Conservation (phyloP, 2,888 invertebrate genomes). For the Mycogona germanica region DNA sequence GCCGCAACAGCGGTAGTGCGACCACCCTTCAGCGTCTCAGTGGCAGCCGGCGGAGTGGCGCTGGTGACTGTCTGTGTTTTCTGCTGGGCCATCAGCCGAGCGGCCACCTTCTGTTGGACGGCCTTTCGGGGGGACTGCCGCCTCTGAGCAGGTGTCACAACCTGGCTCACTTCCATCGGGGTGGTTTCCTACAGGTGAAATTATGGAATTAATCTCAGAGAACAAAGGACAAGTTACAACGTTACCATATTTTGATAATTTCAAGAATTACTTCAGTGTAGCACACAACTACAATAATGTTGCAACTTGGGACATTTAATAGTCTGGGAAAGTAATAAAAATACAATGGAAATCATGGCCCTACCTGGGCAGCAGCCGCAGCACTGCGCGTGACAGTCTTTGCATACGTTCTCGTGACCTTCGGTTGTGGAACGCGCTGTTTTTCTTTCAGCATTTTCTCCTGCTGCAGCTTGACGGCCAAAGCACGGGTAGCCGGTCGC, state of each 20-base stretch:
- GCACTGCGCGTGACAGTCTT: slow-evolving; percentile 1
- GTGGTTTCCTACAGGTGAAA: slow-evolving; percentile 3
- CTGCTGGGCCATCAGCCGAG: not conserved
- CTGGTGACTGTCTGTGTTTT: not conserved
- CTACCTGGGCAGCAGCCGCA: not conserved
- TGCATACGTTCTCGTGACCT: slow-evolving; percentile 1
- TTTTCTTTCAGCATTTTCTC: not conserved
- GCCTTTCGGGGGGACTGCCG: slow-evolving; percentile 20
- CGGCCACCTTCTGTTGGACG: slow-evolving; percentile 16
- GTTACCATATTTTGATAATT: too few relatives aligned
- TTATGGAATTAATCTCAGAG: not conserved
- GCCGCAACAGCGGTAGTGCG: too few relatives aligned
- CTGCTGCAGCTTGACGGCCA: slow-evolving; percentile 10
- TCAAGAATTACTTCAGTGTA: not conserved
- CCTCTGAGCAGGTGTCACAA: slow-evolving; percentile 10
- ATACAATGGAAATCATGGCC: not conserved
- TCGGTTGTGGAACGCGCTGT: not conserved
- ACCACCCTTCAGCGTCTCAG: too few relatives aligned
- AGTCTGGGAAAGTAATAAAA: not conserved
- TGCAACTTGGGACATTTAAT: not conserved
- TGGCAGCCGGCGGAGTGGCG: too few relatives aligned
- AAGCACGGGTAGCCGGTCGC: slow-evolving; percentile 8
- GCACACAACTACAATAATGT: not conserved
- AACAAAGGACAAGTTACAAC: too few relatives aligned
- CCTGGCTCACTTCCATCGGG: slow-evolving; percentile 11